Conservation (phyloP, 2,888 invertebrate genomes). For the Agrochola litura region DNA sequence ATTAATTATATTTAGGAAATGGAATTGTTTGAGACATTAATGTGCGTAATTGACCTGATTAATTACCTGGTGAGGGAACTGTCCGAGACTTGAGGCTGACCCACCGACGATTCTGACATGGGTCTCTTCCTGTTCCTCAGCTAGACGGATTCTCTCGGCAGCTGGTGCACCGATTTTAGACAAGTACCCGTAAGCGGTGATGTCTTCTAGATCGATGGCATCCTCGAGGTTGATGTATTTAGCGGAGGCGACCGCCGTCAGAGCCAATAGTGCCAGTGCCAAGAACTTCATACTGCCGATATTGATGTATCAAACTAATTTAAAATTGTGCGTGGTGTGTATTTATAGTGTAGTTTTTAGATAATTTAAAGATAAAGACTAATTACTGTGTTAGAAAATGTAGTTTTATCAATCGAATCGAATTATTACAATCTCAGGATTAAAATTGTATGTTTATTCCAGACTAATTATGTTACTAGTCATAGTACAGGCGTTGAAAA, state of each 20-base stretch:
- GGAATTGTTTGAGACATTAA: too few species aligned
- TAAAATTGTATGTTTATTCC: neutral
- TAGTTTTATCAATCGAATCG: too few species aligned
- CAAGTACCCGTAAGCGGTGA: slow-evolving; percentile 65
- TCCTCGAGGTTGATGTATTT: slow-evolving; percentile 37
- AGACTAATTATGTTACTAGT: neutral
- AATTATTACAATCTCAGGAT: neutral
- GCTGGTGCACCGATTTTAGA: slow-evolving; percentile 61
- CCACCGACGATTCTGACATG: slow-evolving; percentile 68
- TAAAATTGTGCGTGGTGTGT: too few species aligned
- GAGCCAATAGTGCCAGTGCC: slow-evolving; percentile 48
- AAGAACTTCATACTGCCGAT: slow-evolving; percentile 43
- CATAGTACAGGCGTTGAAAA: neutral
- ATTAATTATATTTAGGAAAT: too few species aligned
- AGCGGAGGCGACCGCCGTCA: slow-evolving; percentile 55
- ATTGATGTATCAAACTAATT: neutral
- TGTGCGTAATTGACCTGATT: neutral
- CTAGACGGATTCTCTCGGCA: slow-evolving; percentile 61
- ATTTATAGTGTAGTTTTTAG: too few species aligned
- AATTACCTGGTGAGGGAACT: slow-evolving; percentile 68
- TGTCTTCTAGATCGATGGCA: slow-evolving; percentile 49
- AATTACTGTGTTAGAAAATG: too few species aligned
- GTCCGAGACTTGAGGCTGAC: slow-evolving; percentile 44
- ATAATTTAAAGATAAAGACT: too few species aligned
- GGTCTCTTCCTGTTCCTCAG: slow-evolving; percentile 42